A percentile compares a stretch with the other conserved stretches of the same genome.
These are phyloP conservation scores for Eucidaris tribuloides DNA, from an alignment of 35 echinoderm and acorn worm species.

Conservation along the genomic window DNA sequence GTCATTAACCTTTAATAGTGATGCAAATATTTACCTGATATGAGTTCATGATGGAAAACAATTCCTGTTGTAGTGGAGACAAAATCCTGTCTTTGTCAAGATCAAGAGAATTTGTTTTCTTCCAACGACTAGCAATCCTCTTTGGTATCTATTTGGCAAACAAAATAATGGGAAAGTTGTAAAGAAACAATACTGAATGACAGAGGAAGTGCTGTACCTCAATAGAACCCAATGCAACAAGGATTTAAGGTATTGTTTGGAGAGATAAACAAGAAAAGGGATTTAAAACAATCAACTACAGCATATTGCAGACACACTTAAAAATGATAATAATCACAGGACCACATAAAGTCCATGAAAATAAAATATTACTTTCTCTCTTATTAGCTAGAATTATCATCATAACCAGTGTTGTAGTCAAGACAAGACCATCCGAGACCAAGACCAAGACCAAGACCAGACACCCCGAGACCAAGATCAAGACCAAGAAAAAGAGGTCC, in stretches of 20 bases:
- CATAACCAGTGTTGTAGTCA: too few species aligned
- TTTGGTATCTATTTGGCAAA: conserved; percentile 92
- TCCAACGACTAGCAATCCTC: conserved; percentile 66
- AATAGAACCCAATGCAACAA: not conserved
- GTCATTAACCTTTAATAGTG: too few species aligned
- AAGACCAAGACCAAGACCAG: too few species aligned
- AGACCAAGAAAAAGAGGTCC: too few species aligned
- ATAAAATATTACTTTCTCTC: too few species aligned
- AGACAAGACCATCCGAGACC: too few species aligned
- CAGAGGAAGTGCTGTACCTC: not conserved
- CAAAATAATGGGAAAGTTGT: too few species aligned
- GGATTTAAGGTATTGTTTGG: not conserved
- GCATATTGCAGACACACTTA: too few species aligned
- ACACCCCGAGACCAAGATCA: too few species aligned
- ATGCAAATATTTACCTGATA: conserved; percentile 46
- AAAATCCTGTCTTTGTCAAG: conserved; percentile 13
- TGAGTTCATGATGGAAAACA: conserved; percentile 86
- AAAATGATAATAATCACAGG: too few species aligned
- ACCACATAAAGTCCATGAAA: too few species aligned
- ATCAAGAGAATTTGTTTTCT: conserved; percentile 39
- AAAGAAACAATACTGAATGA: not conserved
- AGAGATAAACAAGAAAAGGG: not conserved
- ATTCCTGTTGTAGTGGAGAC: conserved; percentile 67
- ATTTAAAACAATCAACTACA: not conserved
- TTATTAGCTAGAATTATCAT: too few species aligned